Conservation (phyloP, 2,113 vertebrate genomes). For the Rhinolophus sinicus region DNA sequence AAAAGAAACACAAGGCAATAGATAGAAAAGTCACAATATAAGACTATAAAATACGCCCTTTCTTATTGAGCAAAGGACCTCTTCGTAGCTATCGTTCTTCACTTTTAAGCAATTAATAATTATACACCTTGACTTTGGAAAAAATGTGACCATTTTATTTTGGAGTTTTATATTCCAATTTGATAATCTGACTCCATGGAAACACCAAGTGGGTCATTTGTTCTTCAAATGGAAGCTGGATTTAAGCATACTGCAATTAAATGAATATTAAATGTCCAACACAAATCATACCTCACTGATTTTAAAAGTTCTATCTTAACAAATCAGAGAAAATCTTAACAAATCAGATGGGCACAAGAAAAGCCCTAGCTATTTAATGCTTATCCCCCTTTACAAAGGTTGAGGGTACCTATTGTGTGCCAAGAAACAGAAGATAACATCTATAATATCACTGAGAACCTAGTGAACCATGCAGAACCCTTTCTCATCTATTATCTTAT, state of each 20-base stretch:
- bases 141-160: not conserved
- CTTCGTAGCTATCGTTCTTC: not conserved
- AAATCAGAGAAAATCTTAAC: not conserved
- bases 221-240: not conserved
- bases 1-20: not conserved
- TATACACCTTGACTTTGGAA: not conserved
- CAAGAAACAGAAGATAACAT: not conserved
- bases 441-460: too few species aligned
- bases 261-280: too few species aligned
- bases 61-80: not conserved
- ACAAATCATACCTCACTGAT: not conserved
- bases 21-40: not conserved
- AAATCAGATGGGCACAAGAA: too few species aligned
- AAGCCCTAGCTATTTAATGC: not conserved
- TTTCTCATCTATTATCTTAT: not conserved
- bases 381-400: not conserved
- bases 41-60: not conserved
- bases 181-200: not conserved
- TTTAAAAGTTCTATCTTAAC: not conserved
- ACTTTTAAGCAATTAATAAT: not conserved
- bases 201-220: not conserved
- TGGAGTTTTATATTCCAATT: not conserved
- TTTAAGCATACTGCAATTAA: not conserved
- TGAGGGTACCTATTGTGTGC: too few species aligned
- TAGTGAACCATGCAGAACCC: fast-evolving